phyloP scores from a whole-genome alignment of 2,113 vertebrate species.

The Galemys pyrenaicus region DNA sequence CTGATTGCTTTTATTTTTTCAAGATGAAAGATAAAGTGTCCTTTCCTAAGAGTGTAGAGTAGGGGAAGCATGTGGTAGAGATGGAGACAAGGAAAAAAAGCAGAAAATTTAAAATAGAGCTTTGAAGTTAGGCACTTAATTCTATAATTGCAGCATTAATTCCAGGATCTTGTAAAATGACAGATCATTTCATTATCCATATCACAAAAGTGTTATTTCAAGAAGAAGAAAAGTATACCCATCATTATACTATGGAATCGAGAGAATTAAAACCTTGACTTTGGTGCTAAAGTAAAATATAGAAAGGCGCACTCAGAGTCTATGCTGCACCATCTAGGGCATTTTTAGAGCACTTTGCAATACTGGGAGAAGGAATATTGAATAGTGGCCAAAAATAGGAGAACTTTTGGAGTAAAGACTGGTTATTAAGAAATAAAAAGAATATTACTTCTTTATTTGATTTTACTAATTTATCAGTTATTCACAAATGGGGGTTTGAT shows the following conservation, averaged over 20 bases:
- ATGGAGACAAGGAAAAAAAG: neutral
- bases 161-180: slow-evolving; percentile 52
- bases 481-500: neutral
- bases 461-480: neutral
- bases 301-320: neutral
- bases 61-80: neutral
- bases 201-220: neutral
- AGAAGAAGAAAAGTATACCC: neutral
- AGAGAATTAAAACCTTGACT: neutral
- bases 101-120: neutral
- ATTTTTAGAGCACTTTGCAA: neutral
- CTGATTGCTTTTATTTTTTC: neutral
- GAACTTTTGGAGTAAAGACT: neutral
- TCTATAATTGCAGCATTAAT: slow-evolving; percentile 82
- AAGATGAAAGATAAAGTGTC: neutral
- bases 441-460: neutral
- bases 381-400: neutral
- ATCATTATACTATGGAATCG: neutral
- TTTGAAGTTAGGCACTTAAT: slow-evolving; percentile 62
- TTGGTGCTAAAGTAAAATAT: neutral
- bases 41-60: neutral
- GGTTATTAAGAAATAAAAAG: neutral
- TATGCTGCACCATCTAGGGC: neutral
- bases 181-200: slow-evolving; percentile 19
- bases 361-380: neutral